Percentiles rank a stretch among this genome's conserved stretches.
Evolutionary conservation across 2,113 vertebrate species (phyloP).

Genomic region (Chionodraco myersi): DNA sequence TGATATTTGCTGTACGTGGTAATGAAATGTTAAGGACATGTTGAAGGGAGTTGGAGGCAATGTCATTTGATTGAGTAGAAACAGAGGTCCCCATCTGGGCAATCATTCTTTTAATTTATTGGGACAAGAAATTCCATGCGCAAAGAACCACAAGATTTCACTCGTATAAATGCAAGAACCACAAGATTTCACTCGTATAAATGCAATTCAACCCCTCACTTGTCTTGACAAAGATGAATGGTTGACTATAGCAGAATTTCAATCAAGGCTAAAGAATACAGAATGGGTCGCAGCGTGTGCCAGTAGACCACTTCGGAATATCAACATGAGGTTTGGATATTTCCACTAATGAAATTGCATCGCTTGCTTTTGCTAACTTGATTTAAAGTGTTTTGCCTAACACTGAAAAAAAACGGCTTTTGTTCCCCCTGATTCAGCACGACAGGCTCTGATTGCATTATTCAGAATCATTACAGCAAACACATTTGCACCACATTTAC

Average conservation of each 20-base stretch:
- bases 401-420: neutral
- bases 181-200: constrained; percentile 61
- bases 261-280: constrained; percentile 57
- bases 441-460: constrained; percentile 4
- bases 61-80: constrained; percentile 50
- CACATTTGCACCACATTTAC: too few species aligned
- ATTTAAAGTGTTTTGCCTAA: neutral
- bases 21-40: constrained; percentile 44
- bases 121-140: constrained; percentile 55
- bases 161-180: too few species aligned
- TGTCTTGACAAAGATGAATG: constrained; percentile 65
- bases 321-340: constrained; percentile 36
- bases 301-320: constrained; percentile 64
- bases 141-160: too few species aligned
- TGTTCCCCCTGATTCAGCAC: neutral
- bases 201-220: constrained; percentile 52
- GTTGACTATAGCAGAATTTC: constrained; percentile 55
- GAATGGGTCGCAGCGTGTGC: constrained; percentile 46
- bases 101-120: constrained; percentile 61
- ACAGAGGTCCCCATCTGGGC: constrained; percentile 46
- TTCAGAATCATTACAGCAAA: too few species aligned
- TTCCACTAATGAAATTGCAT: constrained; percentile 30
- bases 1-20: constrained; percentile 61
- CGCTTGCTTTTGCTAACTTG: neutral
- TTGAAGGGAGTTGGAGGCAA: constrained; percentile 38